phyloP scores from a whole-genome alignment of 37 sponge, comb jelly and placozoan species.

The Corticium candelabrum region DNA sequence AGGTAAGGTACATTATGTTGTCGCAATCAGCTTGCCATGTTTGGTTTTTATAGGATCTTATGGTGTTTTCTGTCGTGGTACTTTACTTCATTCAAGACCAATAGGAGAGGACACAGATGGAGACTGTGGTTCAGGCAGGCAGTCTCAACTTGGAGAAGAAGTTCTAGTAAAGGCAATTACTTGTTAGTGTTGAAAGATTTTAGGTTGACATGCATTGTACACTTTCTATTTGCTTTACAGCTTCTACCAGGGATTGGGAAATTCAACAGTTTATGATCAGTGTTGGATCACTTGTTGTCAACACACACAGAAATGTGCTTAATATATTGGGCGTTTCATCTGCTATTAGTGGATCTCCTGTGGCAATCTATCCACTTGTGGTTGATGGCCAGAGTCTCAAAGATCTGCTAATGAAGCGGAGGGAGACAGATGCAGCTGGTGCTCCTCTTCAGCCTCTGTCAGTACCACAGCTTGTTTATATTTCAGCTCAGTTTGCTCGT shows the following conservation, averaged over 20 bases:
- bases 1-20: background rate
- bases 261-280: background rate
- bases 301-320: background rate
- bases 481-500: slow-evolving; percentile 62
- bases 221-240: too few species aligned
- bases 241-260: background rate
- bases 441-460: slow-evolving; percentile 15
- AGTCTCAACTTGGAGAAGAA: background rate
- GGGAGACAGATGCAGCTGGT: background rate
- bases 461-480: slow-evolving; percentile 56
- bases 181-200: too few species aligned
- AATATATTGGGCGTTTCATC: background rate
- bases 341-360: background rate
- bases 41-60: background rate
- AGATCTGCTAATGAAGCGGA: background rate
- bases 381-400: background rate
- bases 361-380: background rate
- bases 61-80: background rate
- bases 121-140: background rate
- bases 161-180: background rate
- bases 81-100: background rate
- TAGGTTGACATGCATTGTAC: too few species aligned
- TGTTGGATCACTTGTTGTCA: background rate
- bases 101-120: too few species aligned
- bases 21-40: too few species aligned